Conservation (phyloP, 2,113 vertebrate species). For the Salvelinus alpinus region DNA sequence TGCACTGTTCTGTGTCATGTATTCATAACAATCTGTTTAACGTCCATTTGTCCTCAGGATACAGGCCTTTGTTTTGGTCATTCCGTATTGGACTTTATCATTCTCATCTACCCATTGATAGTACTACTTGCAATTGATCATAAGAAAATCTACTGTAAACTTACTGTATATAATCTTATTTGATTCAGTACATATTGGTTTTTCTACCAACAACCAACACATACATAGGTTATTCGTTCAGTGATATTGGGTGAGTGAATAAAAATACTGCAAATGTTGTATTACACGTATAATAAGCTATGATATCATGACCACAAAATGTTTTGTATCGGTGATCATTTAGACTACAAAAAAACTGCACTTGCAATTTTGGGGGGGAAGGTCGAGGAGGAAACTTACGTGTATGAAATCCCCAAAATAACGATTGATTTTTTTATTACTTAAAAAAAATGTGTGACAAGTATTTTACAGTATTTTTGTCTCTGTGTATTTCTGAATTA, state of each 20-base stretch:
- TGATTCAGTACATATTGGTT: constrained; percentile 1
- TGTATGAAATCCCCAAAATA: constrained; percentile 13
- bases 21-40: constrained; percentile 33
- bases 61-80: constrained; percentile 16
- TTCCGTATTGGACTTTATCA: neutral
- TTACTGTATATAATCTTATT: constrained; percentile 28
- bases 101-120: neutral
- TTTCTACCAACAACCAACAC: constrained; percentile 11
- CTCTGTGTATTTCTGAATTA: constrained; percentile 59
- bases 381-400: constrained; percentile 19
- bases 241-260: constrained; percentile 27
- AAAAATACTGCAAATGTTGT: constrained; percentile 6
- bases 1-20: constrained; percentile 9
- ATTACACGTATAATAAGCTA: constrained; percentile 46
- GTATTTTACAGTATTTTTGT: constrained; percentile 48
- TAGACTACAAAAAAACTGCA: constrained; percentile 37
- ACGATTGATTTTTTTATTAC: constrained; percentile 19
- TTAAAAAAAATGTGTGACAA: constrained; percentile 29
- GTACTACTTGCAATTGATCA: no score
- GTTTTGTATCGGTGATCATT: constrained; percentile 35
- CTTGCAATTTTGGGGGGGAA: constrained; percentile 34
- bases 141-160: constrained; percentile 19
- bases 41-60: constrained; percentile 57
- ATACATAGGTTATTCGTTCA: neutral
- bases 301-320: constrained; percentile 24